These are phyloP conservation scores for Malurus cyaneus DNA, from an alignment of 2,113 vertebrate species.

Conservation along the genomic window DNA sequence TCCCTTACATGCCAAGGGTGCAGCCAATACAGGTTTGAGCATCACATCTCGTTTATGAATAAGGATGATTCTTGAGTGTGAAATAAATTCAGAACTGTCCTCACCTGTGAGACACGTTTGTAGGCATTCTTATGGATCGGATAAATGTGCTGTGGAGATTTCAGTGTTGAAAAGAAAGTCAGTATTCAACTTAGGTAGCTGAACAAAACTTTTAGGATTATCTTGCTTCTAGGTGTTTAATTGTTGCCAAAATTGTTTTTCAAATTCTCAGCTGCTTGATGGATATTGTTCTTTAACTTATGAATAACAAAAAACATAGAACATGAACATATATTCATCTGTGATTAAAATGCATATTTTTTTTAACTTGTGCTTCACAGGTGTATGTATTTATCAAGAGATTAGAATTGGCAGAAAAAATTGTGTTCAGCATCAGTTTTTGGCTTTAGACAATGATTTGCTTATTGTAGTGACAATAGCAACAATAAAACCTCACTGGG, in stretches of 20 bases:
- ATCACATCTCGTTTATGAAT: not conserved
- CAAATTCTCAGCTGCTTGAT: not conserved
- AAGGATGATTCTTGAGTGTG: not conserved
- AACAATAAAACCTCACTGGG: not conserved
- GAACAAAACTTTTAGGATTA: not conserved
- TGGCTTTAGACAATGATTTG: not conserved
- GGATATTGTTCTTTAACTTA: not conserved
- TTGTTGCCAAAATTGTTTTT: not conserved
- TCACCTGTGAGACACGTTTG: not conserved
- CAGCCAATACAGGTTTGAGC: not conserved
- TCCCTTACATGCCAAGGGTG: not conserved
- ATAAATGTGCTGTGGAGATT: not conserved
- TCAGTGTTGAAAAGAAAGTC: not conserved
- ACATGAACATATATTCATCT: not conserved
- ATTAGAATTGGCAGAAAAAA: not conserved
- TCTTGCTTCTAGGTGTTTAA: not conserved
- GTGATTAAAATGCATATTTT: not conserved
- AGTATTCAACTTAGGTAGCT: not conserved
- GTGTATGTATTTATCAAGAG: not conserved
- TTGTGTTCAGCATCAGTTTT: not conserved
- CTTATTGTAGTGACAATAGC: not conserved
- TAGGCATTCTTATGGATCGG: not conserved
- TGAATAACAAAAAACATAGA: not conserved
- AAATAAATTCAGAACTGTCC: not conserved
- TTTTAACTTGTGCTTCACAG: not conserved